Percentiles rank a stretch among this genome's conserved stretches.
phyloP scores from a whole-genome alignment of 2,113 vertebrate genomes.

The Myrmecobius fasciatus region DNA sequence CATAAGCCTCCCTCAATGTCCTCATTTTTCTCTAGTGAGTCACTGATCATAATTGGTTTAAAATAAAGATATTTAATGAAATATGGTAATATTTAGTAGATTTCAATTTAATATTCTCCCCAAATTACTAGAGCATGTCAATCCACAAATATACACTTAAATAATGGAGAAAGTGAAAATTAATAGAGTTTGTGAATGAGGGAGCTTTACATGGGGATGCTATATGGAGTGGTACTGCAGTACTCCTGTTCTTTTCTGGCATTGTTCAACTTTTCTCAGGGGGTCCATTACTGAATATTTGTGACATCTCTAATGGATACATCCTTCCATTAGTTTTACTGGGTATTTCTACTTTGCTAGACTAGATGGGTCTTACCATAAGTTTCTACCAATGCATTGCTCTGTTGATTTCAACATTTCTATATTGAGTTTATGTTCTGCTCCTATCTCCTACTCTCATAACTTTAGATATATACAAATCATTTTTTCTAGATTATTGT shows the following conservation, averaged over 20 bases:
- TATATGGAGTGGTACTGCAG: background rate
- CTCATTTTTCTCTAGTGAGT: background rate
- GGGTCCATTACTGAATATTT: background rate
- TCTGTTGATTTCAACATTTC: background rate
- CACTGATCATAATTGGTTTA: background rate
- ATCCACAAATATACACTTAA: background rate
- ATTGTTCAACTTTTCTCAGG: accelerated
- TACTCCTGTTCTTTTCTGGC: background rate
- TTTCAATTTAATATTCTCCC: background rate
- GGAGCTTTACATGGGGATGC: background rate
- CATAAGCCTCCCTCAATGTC: background rate
- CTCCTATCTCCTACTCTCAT: background rate
- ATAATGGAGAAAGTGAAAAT: background rate
- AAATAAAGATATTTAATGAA: background rate
- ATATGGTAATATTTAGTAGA: background rate
- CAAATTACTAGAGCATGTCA: background rate
- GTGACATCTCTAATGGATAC: background rate
- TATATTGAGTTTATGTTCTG: background rate
- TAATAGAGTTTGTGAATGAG: background rate
- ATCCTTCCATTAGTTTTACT: background rate
- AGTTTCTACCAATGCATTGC: background rate
- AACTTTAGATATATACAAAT: background rate
- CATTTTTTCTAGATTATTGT: background rate
- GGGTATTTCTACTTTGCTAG: background rate
- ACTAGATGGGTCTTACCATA: background rate